Percentiles rank a stretch among this genome's conserved stretches.
Conservation (phyloP, 2,888 invertebrate genomes). For the Cheilosia scutellata region DNA sequence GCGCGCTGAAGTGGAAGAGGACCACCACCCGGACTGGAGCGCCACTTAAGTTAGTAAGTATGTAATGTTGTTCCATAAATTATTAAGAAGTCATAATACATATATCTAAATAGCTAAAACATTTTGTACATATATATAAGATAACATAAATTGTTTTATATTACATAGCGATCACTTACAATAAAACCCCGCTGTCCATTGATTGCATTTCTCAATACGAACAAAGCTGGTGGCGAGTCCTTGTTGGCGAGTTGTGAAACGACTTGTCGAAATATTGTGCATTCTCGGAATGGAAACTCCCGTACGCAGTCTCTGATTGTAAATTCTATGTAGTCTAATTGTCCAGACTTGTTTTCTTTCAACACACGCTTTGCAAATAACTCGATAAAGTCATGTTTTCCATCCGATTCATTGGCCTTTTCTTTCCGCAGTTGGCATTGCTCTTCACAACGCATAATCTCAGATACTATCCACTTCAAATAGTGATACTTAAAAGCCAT, state of each 20-base stretch:
- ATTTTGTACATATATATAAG: no score
- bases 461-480: constrained; percentile 89
- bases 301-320: constrained; percentile 94
- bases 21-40: no score
- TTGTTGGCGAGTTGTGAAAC: constrained; percentile 90
- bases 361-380: constrained; percentile 90
- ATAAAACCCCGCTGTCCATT: constrained; percentile 95
- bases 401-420: constrained; percentile 78
- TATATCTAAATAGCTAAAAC: no score
- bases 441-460: constrained; percentile 89
- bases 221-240: constrained; percentile 88
- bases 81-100: no score
- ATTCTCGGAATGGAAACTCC: constrained; percentile 95
- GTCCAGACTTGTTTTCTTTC: constrained; percentile 89
- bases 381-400: constrained; percentile 88
- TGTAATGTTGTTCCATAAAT: no score
- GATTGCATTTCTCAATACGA: constrained; percentile 91
- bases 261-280: constrained; percentile 93
- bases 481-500: constrained; percentile 96
- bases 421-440: constrained; percentile 86
- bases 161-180: constrained; percentile 76
- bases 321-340: constrained; percentile 88
- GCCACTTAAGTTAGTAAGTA: no score
- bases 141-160: not conserved
- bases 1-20: no score